These are phyloP conservation scores for Apamea epomidion DNA, from an alignment of 2,888 invertebrate genomes.

Conservation along the genomic window DNA sequence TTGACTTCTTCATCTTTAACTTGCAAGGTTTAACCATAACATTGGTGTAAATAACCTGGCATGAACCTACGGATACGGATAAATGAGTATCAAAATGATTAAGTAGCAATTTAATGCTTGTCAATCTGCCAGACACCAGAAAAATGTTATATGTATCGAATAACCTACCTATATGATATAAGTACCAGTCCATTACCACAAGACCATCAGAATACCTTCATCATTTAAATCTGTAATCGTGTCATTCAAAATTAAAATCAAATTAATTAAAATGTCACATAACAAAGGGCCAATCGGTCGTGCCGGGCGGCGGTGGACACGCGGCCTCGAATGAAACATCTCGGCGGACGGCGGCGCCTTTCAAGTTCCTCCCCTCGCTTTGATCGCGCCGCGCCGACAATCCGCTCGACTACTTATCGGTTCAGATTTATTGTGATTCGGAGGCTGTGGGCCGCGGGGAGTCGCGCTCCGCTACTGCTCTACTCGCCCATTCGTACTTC, in stretches of 20 bases:
- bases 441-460: constrained; percentile 84
- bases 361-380: constrained; percentile 87
- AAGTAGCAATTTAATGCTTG: constrained; percentile 41
- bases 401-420: constrained; percentile 90
- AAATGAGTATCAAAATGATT: constrained; percentile 15
- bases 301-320: constrained; percentile 85
- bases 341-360: constrained; percentile 83
- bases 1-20: background rate
- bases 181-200: constrained; percentile 29
- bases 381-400: constrained; percentile 89
- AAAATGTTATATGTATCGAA: constrained; percentile 3
- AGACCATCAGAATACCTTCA: constrained; percentile 70
- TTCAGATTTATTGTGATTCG: constrained; percentile 90
- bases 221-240: constrained; percentile 77
- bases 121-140: constrained; percentile 40
- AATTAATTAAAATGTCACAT: constrained; percentile 87
- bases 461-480: constrained; percentile 74
- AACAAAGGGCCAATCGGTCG: constrained; percentile 80
- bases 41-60: constrained; percentile 10
- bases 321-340: constrained; percentile 81
- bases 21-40: background rate
- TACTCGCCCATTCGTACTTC: constrained; percentile 76
- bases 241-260: constrained; percentile 81
- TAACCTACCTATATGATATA: constrained; percentile 3
- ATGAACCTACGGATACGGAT: constrained; percentile 3